Evolutionary conservation across 2,113 vertebrate genomes (phyloP).

Genomic region (Piprites chloris): DNA sequence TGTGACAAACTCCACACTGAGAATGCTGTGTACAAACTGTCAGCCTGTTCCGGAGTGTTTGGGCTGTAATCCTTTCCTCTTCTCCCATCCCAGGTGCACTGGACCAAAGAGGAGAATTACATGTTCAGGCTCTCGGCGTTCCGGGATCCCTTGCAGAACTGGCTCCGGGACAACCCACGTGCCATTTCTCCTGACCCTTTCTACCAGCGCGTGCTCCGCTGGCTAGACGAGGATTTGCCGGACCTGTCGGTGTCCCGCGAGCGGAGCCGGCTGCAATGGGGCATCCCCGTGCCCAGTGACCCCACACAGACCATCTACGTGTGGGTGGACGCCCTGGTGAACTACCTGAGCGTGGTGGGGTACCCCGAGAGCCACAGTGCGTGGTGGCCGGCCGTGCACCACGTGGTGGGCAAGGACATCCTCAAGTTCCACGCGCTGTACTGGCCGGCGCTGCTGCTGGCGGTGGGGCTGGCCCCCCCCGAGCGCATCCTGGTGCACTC

Average conservation of each 20-base stretch:
- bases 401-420: conserved; percentile 95
- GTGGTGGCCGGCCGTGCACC: conserved; percentile 81
- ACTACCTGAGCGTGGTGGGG: conserved; percentile 88
- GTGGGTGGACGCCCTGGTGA: conserved; percentile 95
- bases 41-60: background rate
- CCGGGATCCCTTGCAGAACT: conserved; percentile 73
- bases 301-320: conserved; percentile 89
- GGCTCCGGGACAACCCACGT: conserved; percentile 78
- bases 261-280: conserved; percentile 88
- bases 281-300: conserved; percentile 88
- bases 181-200: conserved; percentile 82
- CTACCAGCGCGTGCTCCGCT: conserved; percentile 73
- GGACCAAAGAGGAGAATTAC: conserved; percentile 95
- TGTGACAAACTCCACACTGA: accelerated
- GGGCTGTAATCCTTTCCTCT: background rate
- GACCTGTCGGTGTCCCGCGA: conserved; percentile 92
- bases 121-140: conserved; percentile 90
- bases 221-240: conserved; percentile 86
- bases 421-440: conserved; percentile 93
- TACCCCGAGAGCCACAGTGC: conserved; percentile 78
- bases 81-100: conserved; percentile 79
- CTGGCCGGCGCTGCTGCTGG: conserved; percentile 93
- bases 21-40: background rate
- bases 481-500: conserved; percentile 86
- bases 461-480: conserved; percentile 81